phyloP scores from a whole-genome alignment of 2,113 vertebrate species.

The Melanostigma gelatinosum region DNA sequence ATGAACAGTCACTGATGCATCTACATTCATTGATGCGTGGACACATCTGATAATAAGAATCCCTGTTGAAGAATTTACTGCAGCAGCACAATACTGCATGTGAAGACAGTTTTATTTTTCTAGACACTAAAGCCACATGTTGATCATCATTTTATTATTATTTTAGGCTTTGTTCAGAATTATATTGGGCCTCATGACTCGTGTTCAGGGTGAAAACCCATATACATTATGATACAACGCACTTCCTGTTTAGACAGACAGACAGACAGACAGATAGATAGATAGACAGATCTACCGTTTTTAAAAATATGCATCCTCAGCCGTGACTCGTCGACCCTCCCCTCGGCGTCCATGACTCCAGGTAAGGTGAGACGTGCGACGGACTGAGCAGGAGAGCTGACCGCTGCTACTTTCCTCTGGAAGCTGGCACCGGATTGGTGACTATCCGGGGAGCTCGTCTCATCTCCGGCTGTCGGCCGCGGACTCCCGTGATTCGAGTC shows the following conservation, averaged over 20 bases:
- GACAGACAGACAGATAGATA: too few species aligned
- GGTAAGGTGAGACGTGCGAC: slow-evolving; percentile 72
- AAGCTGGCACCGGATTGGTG: neutral
- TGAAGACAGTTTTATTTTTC: neutral
- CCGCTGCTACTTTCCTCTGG: slow-evolving; percentile 56
- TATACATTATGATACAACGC: neutral
- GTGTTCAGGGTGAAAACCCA: neutral
- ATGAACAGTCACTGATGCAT: neutral
- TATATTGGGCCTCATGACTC: neutral
- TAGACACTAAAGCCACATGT: neutral
- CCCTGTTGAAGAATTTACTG: neutral
- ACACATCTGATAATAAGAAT: slow-evolving; percentile 1
- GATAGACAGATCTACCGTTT: slow-evolving; percentile 72
- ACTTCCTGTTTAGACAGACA: too few species aligned
- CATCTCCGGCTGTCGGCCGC: slow-evolving; percentile 10
- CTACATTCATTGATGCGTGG: neutral
- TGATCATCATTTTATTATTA: neutral
- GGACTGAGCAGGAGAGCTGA: slow-evolving; percentile 54
- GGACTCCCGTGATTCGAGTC: neutral
- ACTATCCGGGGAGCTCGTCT: neutral
- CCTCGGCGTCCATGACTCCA: slow-evolving; percentile 83
- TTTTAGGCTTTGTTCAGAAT: neutral
- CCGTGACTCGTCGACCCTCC: slow-evolving; percentile 85
- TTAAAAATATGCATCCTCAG: slow-evolving; percentile 82
- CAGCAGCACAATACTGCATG: neutral